Evolutionary conservation across 2,888 invertebrate genomes (phyloP).

Genomic region (Pterobdella sp.): DNA sequence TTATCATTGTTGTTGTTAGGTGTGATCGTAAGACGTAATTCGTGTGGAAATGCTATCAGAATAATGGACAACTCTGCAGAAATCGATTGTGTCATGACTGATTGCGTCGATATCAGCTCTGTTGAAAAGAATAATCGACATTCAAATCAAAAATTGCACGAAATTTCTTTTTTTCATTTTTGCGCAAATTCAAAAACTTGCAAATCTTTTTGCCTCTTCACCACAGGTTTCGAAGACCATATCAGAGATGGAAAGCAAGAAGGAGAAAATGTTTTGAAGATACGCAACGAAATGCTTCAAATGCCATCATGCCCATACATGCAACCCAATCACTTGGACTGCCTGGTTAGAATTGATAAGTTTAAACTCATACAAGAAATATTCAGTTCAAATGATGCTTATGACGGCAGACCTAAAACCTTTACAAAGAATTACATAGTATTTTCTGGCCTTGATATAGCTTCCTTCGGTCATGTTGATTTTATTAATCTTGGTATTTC

Average conservation of each 20-base stretch:
- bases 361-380: neutral
- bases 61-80: too few species aligned
- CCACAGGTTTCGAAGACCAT: constrained; percentile 9
- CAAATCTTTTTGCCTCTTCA: neutral
- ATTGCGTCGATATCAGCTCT: neutral
- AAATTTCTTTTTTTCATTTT: neutral
- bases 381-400: neutral
- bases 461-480: neutral
- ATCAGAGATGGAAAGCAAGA: too few species aligned
- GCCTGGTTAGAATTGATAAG: neutral
- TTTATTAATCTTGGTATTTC: neutral
- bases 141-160: too few species aligned
- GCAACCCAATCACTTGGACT: neutral
- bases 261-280: neutral
- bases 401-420: neutral
- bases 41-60: too few species aligned
- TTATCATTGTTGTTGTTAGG: too few species aligned
- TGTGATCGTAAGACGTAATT: too few species aligned
- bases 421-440: neutral
- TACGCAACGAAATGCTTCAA: neutral
- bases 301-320: neutral
- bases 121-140: neutral
- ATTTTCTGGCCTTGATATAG: neutral
- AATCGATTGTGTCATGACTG: neutral
- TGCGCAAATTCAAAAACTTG: neutral